phyloP scores from a whole-genome alignment of 2,113 vertebrate genomes.

The Conger conger region DNA sequence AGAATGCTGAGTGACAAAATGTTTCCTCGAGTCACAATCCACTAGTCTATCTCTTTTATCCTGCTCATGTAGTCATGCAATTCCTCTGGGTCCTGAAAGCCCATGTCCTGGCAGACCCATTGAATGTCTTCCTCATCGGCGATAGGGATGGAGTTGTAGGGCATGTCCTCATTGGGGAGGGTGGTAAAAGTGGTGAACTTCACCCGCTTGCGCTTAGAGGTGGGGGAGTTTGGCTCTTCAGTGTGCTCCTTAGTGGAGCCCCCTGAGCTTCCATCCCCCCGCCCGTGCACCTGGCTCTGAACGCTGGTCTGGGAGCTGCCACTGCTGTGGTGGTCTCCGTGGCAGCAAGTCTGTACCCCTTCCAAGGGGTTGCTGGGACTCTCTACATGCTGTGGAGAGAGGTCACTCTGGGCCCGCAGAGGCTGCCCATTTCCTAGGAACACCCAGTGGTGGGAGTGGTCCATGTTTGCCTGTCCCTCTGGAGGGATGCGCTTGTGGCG shows the following conservation, averaged over 20 bases:
- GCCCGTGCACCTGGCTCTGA: slow-evolving; percentile 92
- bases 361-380: slow-evolving; percentile 83
- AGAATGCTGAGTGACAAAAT: slow-evolving; percentile 47
- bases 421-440: slow-evolving; percentile 95
- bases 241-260: slow-evolving; percentile 88
- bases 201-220: slow-evolving; percentile 95
- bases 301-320: slow-evolving; percentile 96
- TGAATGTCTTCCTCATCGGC: slow-evolving; percentile 93
- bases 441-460: slow-evolving; percentile 98
- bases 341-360: slow-evolving; percentile 87
- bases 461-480: slow-evolving; percentile 95
- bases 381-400: slow-evolving; percentile 85
- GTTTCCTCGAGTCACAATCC: slow-evolving; percentile 19
- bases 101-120: slow-evolving; percentile 96
- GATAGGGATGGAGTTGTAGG: slow-evolving; percentile 92
- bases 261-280: slow-evolving; percentile 89
- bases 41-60: slow-evolving; percentile 94
- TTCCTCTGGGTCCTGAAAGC: slow-evolving; percentile 88
- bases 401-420: slow-evolving; percentile 82
- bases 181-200: slow-evolving; percentile 98
- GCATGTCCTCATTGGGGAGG: slow-evolving; percentile 88
- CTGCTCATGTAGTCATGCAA: slow-evolving; percentile 94
- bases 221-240: slow-evolving; percentile 92
- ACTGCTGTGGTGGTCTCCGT: slow-evolving; percentile 90
- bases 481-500: slow-evolving; percentile 93